Evolutionary conservation across 2,888 invertebrate genomes (phyloP), one percentile per base, ranked within the genome.

Genomic region (Globia sparganii): DNA sequence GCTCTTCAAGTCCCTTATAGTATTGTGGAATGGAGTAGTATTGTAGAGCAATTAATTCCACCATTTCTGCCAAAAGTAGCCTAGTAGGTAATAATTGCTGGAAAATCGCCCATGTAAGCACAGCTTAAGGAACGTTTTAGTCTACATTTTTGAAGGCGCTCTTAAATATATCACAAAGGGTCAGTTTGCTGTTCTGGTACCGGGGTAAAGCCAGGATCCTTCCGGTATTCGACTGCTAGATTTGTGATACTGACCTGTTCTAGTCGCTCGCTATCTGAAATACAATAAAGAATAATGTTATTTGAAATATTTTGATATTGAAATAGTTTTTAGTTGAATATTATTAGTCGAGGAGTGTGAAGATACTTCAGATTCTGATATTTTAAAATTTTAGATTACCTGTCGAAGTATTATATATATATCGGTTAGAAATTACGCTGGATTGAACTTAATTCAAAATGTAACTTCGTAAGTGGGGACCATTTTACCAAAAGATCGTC

Each of bases 121-220:
- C 15, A 78, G 40, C 81, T 43, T 61, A 21, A 77, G 73, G 43
- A 79, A 68, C 66, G 77, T 77, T 86, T 83, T 76, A 77, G 77
- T 75, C 72, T 77, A 83, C 81, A 82, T 85, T 88, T 89, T 89
- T 86, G 67, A 81, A 87, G 66, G 78, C 66, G 70, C 70, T 69
- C 80, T 70, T 79, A 82, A 83, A 87, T 84, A 83, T 79, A 81
- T 83, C 67, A 84, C 81, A 85, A 84, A 84, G 82, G 88, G 83
- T 81, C 59, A 59, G 70, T 53, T 78, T 53, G 70, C 66, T 72
- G 72, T 83, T 72, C 68, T 40, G 56, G 71, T 72, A 43, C 69
- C 64, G 53, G 75, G 15, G 76, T 46, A 77, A 78, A 78, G 76
- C 68, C 68, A 53, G 40, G 77, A 53, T 69, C 80, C 80, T 86